A percentile compares a stretch with the other conserved stretches of the same genome.
These are phyloP conservation scores for Mythimna lalbum DNA, from an alignment of 2,888 invertebrate genomes.

Conservation along the genomic window DNA sequence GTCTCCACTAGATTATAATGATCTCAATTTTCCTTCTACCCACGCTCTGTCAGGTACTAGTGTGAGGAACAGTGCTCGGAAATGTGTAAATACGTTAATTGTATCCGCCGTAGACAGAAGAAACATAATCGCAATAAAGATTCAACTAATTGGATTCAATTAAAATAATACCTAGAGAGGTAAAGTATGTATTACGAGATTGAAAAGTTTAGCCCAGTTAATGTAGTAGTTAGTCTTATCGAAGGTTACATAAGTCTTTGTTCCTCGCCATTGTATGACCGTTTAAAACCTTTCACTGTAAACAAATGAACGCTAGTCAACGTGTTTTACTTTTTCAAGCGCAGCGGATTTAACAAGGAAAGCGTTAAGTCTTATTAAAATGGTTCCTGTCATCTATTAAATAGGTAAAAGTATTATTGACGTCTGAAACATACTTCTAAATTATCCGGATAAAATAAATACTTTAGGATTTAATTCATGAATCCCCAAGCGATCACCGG, in stretches of 20 bases:
- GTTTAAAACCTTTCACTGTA: slow-evolving; percentile 22
- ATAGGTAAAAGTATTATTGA: neutral
- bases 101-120: slow-evolving; percentile 22
- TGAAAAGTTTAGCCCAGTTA: slow-evolving; percentile 11
- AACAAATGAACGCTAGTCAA: slow-evolving; percentile 6
- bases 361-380: neutral
- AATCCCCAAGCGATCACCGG: no score
- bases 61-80: neutral
- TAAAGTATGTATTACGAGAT: neutral
- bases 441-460: neutral
- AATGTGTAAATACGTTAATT: slow-evolving; percentile 33
- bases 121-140: slow-evolving; percentile 9
- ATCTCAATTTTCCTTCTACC: slow-evolving; percentile 23
- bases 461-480: no score
- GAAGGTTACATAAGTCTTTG: slow-evolving; percentile 31
- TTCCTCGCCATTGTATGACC: slow-evolving; percentile 1
- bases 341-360: neutral
- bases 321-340: neutral
- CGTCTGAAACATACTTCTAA: neutral
- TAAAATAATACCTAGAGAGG: neutral
- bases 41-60: neutral
- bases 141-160: slow-evolving; percentile 24
- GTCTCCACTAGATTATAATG: neutral
- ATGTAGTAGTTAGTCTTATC: slow-evolving; percentile 37
- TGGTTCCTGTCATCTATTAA: neutral